phyloP scores from a whole-genome alignment of 2,113 vertebrate species.

The Dascyllus trimaculatus region DNA sequence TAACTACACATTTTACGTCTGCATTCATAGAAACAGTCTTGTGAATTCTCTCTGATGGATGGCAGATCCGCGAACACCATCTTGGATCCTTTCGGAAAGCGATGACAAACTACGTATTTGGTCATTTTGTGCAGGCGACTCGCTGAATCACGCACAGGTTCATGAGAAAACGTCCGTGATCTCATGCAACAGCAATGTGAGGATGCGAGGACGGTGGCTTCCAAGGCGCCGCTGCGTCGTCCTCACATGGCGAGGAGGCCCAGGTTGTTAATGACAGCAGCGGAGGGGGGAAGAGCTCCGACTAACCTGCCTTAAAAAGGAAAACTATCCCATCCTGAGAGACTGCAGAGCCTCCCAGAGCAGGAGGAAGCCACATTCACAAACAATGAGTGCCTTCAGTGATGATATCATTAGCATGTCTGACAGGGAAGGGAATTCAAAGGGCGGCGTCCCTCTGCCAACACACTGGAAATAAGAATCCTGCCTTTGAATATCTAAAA shows the following conservation, averaged over 20 bases:
- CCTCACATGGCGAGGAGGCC: constrained; percentile 58
- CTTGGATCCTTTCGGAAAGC: too few species aligned
- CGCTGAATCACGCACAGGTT: constrained; percentile 2
- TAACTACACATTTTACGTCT: too few species aligned
- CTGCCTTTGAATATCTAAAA: too few species aligned
- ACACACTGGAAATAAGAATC: too few species aligned
- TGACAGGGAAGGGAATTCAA: not conserved
- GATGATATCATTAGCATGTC: constrained; percentile 33
- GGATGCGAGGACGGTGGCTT: constrained; percentile 15
- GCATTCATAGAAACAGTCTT: too few species aligned
- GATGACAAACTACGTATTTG: not conserved
- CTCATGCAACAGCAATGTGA: constrained; percentile 60
- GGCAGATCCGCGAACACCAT: too few species aligned
- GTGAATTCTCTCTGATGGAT: too few species aligned
- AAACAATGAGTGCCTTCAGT: constrained; percentile 49
- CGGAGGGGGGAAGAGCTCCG: constrained; percentile 8
- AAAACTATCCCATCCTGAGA: constrained; percentile 83
- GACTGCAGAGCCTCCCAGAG: not conserved
- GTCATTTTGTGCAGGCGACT: not conserved
- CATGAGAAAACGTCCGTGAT: constrained; percentile 38
- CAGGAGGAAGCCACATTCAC: constrained; percentile 26
- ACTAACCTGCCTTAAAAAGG: constrained; percentile 88
- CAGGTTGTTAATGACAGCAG: constrained; percentile 36
- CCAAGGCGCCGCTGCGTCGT: constrained; percentile 14
- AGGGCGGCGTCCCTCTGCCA: not conserved